Evolutionary conservation across 1,140 invertebrate species (phyloP).

Genomic region (Pseudoatta argentina): DNA sequence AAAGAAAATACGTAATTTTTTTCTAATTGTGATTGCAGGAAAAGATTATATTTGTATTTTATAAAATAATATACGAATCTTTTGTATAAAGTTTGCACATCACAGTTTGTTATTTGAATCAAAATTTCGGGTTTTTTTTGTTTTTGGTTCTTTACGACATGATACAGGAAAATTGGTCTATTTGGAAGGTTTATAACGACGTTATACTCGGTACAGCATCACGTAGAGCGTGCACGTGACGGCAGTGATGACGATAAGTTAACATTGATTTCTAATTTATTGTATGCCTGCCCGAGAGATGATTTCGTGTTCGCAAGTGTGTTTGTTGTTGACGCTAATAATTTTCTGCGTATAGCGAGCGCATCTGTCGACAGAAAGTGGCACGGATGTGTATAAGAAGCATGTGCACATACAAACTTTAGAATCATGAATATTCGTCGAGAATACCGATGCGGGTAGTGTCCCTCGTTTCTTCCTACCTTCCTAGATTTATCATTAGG

Average conservation of each 20-base stretch:
- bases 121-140: not conserved
- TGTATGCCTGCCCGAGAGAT: constrained; percentile 65
- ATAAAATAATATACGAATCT: not conserved
- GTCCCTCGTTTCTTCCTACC: constrained; percentile 18
- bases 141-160: not conserved
- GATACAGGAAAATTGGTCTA: not conserved
- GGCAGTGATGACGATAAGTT: constrained; percentile 48
- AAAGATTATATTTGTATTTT: not conserved
- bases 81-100: not conserved
- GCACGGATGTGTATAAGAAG: constrained; percentile 21
- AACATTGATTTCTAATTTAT: constrained; percentile 80
- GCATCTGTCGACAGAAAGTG: constrained; percentile 12
- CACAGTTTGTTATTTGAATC: not conserved
- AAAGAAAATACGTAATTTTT: not conserved
- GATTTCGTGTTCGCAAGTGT: constrained; percentile 28
- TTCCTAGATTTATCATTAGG: not conserved
- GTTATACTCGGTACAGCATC: constrained; percentile 57
- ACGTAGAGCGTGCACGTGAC: constrained; percentile 35
- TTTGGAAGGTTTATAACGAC: not conserved
- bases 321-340: constrained; percentile 36
- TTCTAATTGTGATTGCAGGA: not conserved
- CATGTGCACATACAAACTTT: constrained; percentile 28
- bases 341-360: constrained; percentile 17
- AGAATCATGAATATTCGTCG: not conserved
- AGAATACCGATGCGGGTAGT: not conserved